Percentiles rank a stretch among this genome's conserved stretches.
phyloP scores from a whole-genome alignment of 2,888 invertebrate species.

The Drosophila buzzatii region DNA sequence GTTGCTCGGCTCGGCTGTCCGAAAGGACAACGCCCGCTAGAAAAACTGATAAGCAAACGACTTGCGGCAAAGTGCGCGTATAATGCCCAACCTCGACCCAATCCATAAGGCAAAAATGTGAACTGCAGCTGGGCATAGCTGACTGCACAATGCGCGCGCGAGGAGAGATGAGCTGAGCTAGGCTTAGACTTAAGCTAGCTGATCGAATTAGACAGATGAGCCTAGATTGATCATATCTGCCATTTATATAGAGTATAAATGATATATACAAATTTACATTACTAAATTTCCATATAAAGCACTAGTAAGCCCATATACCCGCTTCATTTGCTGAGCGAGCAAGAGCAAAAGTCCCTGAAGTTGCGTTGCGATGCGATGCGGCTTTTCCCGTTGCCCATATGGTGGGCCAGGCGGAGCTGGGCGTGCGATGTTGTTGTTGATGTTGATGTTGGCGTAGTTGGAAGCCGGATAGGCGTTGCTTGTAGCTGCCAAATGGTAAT shows the following conservation, averaged over 20 bases:
- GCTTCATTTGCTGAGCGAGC: not conserved
- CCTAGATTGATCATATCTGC: too few relatives aligned
- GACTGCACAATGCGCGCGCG: not conserved
- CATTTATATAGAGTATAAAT: too few relatives aligned
- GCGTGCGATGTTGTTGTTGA: conserved; percentile 11
- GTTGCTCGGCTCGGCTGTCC: conserved; percentile 24
- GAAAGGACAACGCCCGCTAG: conserved; percentile 51
- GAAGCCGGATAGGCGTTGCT: conserved; percentile 55
- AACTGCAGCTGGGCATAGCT: not conserved
- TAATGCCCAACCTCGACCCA: conserved; percentile 55
- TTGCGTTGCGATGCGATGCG: conserved; percentile 33
- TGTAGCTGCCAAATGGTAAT: conserved; percentile 75
- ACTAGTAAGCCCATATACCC: not conserved
- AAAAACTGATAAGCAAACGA: conserved; percentile 81
- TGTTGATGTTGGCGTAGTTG: conserved; percentile 14
- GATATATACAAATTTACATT: too few relatives aligned
- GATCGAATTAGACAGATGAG: too few relatives aligned
- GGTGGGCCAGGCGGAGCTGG: conserved; percentile 17
- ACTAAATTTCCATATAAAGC: not conserved
- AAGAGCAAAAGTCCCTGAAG: conserved; percentile 19
- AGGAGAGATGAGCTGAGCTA: not conserved
- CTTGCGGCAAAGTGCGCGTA: conserved; percentile 76
- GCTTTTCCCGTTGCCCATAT: conserved; percentile 45
- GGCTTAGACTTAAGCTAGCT: not conserved
- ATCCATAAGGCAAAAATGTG: conserved; percentile 3